Base-by-base conservation (phyloP, 2,888 invertebrate genomes). In the Tortrix viridana region DNA sequence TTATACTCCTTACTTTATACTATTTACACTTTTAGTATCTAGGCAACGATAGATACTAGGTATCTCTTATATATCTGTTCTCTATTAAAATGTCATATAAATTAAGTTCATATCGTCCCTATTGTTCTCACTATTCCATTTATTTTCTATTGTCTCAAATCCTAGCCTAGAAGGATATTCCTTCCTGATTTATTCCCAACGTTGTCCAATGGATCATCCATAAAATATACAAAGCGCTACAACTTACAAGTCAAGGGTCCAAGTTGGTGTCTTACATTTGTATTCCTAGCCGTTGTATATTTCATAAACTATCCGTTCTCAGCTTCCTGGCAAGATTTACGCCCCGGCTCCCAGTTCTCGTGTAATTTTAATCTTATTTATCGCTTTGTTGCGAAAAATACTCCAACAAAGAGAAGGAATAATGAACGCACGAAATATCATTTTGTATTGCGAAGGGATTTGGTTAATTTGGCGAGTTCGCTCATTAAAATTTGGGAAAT, bases 281-380 rank as follows among this genome's bases (percentile, higher is more conserved):
- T 72, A 68, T 73, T 71, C 70, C 64, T 48, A 48, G 62, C 59
- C 61, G 61, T 70, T 72, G 73, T 74, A 75, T 74, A 68, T 69
- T 69, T 64, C 70, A 68, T 71, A 72, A 67, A 76, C 77, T 79
- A 77, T 69, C 74, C 71, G 69, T 73, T 73, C 71, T 38, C 38
- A 64, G 73, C 70, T 74, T 74, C 71, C 60, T 62, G 69, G 59
- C 44, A 60, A 78, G 81, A 84, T 84, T 84, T 81, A 86, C 79
- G 67, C 63, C 60, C 71, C 65, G 66, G 68, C 46, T 73, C 75
- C 75, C 74, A 76, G 72, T 76, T 69, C 57, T 69, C 73, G 70
- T 84, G 82, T 84, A 85, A 85, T 85, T 83, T 84, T 84, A 85
- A 86, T 84, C 80, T 81, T 82, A 79, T 88, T 85, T 86, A 82